These are phyloP conservation scores for Callaeas wilsoni DNA, from an alignment of 2,113 vertebrate species.

Conservation along the genomic window DNA sequence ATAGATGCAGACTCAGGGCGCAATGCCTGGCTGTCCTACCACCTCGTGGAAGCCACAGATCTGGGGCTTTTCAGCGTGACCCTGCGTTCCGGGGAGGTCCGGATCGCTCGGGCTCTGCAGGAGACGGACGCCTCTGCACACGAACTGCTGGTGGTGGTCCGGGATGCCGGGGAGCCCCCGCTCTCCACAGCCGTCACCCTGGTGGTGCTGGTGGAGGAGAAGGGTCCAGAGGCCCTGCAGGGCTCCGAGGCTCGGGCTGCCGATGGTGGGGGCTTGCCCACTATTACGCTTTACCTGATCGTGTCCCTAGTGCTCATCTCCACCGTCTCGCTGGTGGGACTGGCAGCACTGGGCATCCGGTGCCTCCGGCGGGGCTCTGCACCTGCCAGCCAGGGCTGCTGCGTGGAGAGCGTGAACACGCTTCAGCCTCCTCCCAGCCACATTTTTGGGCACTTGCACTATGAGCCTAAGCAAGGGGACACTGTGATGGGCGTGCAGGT, in stretches of 20 bases:
- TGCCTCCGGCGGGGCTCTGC: constrained; percentile 41
- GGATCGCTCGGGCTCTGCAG: constrained; percentile 57
- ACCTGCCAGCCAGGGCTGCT: neutral
- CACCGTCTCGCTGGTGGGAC: constrained; percentile 70
- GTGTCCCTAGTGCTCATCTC: constrained; percentile 83
- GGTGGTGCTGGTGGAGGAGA: constrained; percentile 75
- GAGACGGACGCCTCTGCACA: constrained; percentile 64
- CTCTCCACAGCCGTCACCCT: constrained; percentile 73
- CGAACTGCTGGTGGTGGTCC: constrained; percentile 69
- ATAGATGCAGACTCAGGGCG: constrained; percentile 78
- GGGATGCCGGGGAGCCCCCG: constrained; percentile 70
- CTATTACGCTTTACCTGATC: constrained; percentile 83
- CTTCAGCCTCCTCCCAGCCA: constrained; percentile 52
- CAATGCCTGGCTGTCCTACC: constrained; percentile 75
- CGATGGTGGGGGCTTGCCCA: constrained; percentile 69
- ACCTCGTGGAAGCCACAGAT: constrained; percentile 71
- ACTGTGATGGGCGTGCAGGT: constrained; percentile 68
- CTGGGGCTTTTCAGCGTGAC: constrained; percentile 73
- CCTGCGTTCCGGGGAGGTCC: constrained; percentile 74
- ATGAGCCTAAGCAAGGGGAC: constrained; percentile 67
- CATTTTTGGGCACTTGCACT: constrained; percentile 56
- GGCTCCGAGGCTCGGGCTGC: constrained; percentile 59
- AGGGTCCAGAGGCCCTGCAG: constrained; percentile 66
- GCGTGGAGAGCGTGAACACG: constrained; percentile 42
- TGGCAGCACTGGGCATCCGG: constrained; percentile 51